A percentile compares a stretch with the other conserved stretches of the same genome.
phyloP scores from a whole-genome alignment of 2,888 invertebrate genomes.

The Drosophila mercatorum region DNA sequence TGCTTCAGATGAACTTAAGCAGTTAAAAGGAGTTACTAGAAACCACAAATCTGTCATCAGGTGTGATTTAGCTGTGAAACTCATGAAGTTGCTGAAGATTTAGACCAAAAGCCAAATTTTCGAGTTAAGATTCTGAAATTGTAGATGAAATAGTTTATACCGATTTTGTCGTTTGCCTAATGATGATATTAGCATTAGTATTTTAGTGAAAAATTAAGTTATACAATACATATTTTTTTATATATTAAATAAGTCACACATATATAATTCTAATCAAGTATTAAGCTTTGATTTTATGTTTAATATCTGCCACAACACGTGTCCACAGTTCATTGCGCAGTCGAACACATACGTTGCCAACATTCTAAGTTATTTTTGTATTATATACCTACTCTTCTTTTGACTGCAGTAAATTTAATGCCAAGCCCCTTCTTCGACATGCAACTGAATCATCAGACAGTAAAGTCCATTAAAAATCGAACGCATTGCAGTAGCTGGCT shows the following conservation, averaged over 20 bases:
- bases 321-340: not conserved
- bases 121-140: too few species aligned
- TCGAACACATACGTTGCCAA: not conserved
- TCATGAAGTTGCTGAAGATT: too few species aligned
- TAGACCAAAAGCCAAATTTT: too few species aligned
- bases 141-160: too few species aligned
- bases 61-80: too few species aligned
- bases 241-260: not conserved
- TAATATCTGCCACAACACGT: not conserved
- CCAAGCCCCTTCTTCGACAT: slow-evolving; percentile 28
- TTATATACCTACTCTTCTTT: not conserved
- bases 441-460: slow-evolving; percentile 34
- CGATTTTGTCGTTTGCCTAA: too few species aligned
- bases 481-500: slow-evolving; percentile 32
- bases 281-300: not conserved
- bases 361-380: not conserved
- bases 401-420: slow-evolving; percentile 18
- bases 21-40: not conserved
- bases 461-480: slow-evolving; percentile 51
- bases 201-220: too few species aligned
- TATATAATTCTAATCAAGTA: not conserved
- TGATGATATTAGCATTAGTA: too few species aligned
- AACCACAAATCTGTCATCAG: too few species aligned
- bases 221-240: too few species aligned
- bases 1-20: not conserved